phyloP scores from a whole-genome alignment of 2,888 invertebrate genomes.

The Tinea semifulvella region DNA sequence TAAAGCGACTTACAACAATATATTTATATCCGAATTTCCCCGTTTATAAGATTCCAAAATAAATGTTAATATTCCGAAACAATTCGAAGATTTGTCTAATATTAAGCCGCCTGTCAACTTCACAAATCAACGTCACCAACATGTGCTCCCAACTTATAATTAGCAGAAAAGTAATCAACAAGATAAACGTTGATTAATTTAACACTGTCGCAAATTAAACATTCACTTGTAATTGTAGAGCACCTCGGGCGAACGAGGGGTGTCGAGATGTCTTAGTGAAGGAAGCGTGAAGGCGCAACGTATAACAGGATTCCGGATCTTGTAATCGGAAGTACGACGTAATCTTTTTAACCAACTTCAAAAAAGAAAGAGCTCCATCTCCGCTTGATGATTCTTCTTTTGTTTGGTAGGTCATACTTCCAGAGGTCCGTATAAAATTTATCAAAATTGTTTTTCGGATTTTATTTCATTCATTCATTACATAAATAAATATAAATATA shows the following conservation, averaged over 20 bases:
- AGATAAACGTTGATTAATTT: constrained; percentile 61
- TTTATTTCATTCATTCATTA: too few species aligned
- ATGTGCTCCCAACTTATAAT: constrained; percentile 55
- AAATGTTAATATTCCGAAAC: constrained; percentile 6
- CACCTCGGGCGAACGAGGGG: constrained; percentile 14
- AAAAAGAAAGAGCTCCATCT: too few species aligned
- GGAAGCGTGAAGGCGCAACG: too few species aligned
- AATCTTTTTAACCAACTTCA: too few species aligned
- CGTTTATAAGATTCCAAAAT: constrained; percentile 3
- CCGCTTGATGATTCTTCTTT: too few species aligned
- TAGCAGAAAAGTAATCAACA: constrained; percentile 55
- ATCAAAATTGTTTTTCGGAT: too few species aligned
- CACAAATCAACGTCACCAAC: constrained; percentile 53
- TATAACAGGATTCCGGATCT: too few species aligned
- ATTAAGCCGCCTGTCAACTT: constrained; percentile 20
- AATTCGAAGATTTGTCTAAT: background rate
- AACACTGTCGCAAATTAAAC: constrained; percentile 61
- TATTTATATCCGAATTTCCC: too few species aligned
- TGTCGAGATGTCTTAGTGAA: background rate
- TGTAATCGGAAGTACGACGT: too few species aligned
- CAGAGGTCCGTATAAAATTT: too few species aligned
- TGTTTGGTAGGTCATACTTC: too few species aligned
- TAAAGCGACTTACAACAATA: background rate
- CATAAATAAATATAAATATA: too few species aligned
- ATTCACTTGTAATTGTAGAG: constrained; percentile 34